Conservation (phyloP, 2,113 vertebrate genomes). For the Esox niger region DNA sequence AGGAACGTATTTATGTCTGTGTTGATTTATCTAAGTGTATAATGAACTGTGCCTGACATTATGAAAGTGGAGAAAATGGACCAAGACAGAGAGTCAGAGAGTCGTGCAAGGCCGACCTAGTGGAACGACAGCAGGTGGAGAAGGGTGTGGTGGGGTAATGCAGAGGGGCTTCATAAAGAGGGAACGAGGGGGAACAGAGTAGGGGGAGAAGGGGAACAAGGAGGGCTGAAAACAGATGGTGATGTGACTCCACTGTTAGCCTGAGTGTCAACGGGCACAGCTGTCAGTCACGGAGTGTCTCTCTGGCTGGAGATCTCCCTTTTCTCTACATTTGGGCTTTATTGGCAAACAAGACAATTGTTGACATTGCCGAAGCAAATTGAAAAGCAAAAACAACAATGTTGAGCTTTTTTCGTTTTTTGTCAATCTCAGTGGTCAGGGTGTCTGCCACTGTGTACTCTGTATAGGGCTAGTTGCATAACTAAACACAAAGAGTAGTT, state of each 20-base stretch:
- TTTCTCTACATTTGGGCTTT: too few relatives aligned
- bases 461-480: too few relatives aligned
- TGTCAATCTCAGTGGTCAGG: too few relatives aligned
- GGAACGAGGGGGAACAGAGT: slow-evolving; percentile 9
- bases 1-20: not conserved
- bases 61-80: slow-evolving; percentile 9
- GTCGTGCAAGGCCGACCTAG: not conserved
- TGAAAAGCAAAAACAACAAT: too few relatives aligned
- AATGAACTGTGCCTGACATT: not conserved
- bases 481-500: too few relatives aligned
- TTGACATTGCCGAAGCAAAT: too few relatives aligned
- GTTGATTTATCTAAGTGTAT: too few relatives aligned
- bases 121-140: not conserved
- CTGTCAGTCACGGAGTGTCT: slow-evolving; percentile 60
- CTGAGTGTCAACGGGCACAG: slow-evolving; percentile 69
- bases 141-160: not conserved
- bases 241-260: slow-evolving; percentile 54
- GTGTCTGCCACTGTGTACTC: too few relatives aligned
- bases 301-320: too few relatives aligned
- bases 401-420: too few relatives aligned
- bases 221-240: slow-evolving; percentile 63
- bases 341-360: too few relatives aligned
- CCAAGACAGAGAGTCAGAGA: not conserved
- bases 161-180: not conserved
- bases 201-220: slow-evolving; percentile 10